A percentile compares a stretch with the other conserved stretches of the same genome.
These are phyloP conservation scores for Tragelaphus scriptus DNA, from an alignment of 2,113 vertebrate genomes.

Conservation along the genomic window DNA sequence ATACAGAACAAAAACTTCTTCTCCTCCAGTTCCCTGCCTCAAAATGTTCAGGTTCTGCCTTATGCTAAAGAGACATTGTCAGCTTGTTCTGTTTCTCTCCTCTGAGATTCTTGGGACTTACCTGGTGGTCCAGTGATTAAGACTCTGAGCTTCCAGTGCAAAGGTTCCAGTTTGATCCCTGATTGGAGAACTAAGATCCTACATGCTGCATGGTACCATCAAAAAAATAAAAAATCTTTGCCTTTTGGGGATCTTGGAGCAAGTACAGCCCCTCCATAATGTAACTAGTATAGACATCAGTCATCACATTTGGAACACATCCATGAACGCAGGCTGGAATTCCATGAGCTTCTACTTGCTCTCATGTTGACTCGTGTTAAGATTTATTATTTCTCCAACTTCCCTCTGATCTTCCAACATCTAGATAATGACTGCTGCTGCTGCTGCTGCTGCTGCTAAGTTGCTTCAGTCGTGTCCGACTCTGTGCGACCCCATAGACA, in stretches of 20 bases:
- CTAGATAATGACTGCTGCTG: not conserved
- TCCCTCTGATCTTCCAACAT: not conserved
- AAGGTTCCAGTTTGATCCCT: fast-evolving
- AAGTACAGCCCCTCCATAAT: not conserved
- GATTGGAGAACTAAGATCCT: not conserved
- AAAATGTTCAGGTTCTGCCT: not conserved
- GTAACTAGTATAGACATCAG: not conserved
- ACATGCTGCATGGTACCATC: not conserved
- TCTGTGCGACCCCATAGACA: too few species aligned
- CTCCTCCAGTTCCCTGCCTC: not conserved
- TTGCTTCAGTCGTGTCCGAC: too few species aligned
- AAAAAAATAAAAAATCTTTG: not conserved
- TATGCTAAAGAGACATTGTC: not conserved
- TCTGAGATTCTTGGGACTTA: not conserved
- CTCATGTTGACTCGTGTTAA: not conserved
- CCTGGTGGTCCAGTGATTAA: not conserved
- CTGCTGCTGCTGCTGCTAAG: too few species aligned
- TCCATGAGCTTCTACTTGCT: not conserved
- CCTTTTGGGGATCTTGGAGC: not conserved
- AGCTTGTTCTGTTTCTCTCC: not conserved
- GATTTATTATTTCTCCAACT: not conserved
- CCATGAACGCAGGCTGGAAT: not conserved
- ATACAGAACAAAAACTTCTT: not conserved
- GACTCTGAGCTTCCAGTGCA: not conserved
- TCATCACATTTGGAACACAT: not conserved